These are phyloP conservation scores for Cantharis rufa DNA, from an alignment of 2,888 invertebrate species.

Conservation along the genomic window DNA sequence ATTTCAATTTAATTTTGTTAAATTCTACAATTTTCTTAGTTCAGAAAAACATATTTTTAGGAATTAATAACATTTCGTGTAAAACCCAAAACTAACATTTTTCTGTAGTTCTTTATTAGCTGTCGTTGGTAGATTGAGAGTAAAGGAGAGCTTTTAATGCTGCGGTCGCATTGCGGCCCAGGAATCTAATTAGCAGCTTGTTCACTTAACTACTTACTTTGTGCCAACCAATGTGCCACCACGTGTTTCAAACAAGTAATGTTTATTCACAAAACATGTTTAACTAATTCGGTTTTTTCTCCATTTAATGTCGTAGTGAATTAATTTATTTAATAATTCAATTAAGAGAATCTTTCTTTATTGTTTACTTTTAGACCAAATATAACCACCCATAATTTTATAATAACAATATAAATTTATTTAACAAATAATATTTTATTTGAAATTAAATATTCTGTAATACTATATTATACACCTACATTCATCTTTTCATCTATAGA, in stretches of 20 bases:
- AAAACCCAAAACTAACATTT: conserved; percentile 16
- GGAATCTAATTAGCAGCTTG: conserved; percentile 48
- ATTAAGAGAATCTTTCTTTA: not conserved
- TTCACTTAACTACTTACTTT: conserved; percentile 46
- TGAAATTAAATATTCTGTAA: too few species aligned
- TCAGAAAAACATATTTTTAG: not conserved
- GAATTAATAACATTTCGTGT: not conserved
- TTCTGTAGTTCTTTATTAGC: conserved; percentile 35
- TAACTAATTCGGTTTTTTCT: not conserved
- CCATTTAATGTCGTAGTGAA: not conserved
- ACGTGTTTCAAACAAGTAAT: conserved; percentile 32
- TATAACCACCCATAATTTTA: not conserved
- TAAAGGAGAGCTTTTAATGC: conserved; percentile 44
- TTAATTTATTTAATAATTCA: not conserved
- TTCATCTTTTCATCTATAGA: too few species aligned
- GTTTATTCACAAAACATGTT: conserved; percentile 32
- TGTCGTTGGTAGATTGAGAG: conserved; percentile 35
- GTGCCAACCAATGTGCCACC: conserved; percentile 32
- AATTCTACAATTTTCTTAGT: not conserved
- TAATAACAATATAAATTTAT: not conserved
- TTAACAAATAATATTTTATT: not conserved
- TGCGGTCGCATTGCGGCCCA: conserved; percentile 43
- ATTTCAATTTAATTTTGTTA: not conserved
- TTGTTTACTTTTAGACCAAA: not conserved
- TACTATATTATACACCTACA: too few species aligned